A percentile compares a stretch with the other conserved stretches of the same genome.
phyloP scores from a whole-genome alignment of 2,888 invertebrate genomes.

The Ditula angustiorana region DNA sequence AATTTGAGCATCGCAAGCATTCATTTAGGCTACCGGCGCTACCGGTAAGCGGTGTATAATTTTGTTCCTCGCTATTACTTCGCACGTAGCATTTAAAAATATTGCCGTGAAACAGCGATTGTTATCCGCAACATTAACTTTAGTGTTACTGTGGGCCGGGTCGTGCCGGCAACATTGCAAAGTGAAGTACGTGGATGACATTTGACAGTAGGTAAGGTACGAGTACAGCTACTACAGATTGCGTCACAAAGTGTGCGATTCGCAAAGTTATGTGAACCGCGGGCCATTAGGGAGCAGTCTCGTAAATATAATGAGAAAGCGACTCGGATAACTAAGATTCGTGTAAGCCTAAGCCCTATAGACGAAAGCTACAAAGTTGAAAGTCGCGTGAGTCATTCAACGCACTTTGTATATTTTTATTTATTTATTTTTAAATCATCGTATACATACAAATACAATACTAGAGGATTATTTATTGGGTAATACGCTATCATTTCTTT shows the following conservation, averaged over 20 bases:
- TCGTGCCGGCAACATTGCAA: not conserved
- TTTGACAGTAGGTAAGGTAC: not conserved
- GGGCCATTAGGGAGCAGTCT: not conserved
- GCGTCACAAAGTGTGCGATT: not conserved
- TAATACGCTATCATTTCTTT: too few relatives aligned
- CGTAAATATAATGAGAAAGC: too few relatives aligned
- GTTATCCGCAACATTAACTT: conserved; percentile 36
- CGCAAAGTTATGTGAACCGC: not conserved
- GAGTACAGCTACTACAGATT: not conserved
- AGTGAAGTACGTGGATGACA: conserved; percentile 5
- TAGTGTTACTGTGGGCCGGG: conserved; percentile 37
- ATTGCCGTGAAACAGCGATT: conserved; percentile 19
- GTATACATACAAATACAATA: too few relatives aligned
- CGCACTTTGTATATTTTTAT: too few relatives aligned
- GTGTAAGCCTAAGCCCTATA: too few relatives aligned
- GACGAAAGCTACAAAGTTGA: too few relatives aligned
- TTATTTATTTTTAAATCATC: too few relatives aligned
- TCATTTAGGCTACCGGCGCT: conserved; percentile 22
- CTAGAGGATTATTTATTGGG: too few relatives aligned
- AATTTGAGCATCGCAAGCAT: conserved; percentile 20
- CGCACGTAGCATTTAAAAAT: conserved; percentile 33
- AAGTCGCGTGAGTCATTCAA: too few relatives aligned
- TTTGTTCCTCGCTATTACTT: conserved; percentile 26
- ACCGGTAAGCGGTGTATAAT: conserved; percentile 15
- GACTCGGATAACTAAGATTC: too few relatives aligned